Percentiles rank a stretch among this genome's conserved stretches.
Evolutionary conservation across 2,888 invertebrate species (phyloP).

Genomic region (Calephelis perditalis): DNA sequence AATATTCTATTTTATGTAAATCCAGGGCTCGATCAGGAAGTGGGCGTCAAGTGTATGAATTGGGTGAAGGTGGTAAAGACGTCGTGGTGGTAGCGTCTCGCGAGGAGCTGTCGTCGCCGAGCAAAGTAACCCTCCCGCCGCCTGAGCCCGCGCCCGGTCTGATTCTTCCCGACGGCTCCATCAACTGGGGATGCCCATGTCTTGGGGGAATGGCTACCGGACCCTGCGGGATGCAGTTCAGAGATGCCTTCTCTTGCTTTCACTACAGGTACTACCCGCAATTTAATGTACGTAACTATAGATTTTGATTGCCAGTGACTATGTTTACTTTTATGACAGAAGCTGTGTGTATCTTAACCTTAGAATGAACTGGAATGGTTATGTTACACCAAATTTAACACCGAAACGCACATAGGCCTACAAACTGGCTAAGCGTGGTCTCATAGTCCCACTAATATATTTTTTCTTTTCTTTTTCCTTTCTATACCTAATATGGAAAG

Average conservation of each 20-base stretch:
- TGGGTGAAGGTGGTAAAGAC: slow-evolving; percentile 81
- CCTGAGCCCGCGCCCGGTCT: slow-evolving; percentile 88
- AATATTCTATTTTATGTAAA: slow-evolving; percentile 5
- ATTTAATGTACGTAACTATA: no score
- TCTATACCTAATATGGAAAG: no score
- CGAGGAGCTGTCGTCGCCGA: slow-evolving; percentile 87
- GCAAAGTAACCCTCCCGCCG: slow-evolving; percentile 83
- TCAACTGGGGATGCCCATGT: slow-evolving; percentile 98
- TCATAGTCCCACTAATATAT: no score
- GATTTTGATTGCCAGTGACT: no score
- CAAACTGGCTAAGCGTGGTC: no score
- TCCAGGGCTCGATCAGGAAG: slow-evolving; percentile 13
- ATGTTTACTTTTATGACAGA: no score
- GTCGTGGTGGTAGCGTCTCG: slow-evolving; percentile 89
- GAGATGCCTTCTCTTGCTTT: slow-evolving; percentile 96
- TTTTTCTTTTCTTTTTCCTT: no score
- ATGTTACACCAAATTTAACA: no score
- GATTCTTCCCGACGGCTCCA: slow-evolving; percentile 89
- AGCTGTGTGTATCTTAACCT: no score
- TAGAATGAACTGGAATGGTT: no score
- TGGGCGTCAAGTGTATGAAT: slow-evolving; percentile 52
- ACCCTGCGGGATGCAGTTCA: slow-evolving; percentile 95
- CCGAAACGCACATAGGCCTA: no score
- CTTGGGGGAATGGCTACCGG: slow-evolving; percentile 98
- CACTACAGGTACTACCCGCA: slow-evolving; percentile 81